phyloP scores from a whole-genome alignment of 2,113 vertebrate genomes.

The Notarius quadriscutis region DNA sequence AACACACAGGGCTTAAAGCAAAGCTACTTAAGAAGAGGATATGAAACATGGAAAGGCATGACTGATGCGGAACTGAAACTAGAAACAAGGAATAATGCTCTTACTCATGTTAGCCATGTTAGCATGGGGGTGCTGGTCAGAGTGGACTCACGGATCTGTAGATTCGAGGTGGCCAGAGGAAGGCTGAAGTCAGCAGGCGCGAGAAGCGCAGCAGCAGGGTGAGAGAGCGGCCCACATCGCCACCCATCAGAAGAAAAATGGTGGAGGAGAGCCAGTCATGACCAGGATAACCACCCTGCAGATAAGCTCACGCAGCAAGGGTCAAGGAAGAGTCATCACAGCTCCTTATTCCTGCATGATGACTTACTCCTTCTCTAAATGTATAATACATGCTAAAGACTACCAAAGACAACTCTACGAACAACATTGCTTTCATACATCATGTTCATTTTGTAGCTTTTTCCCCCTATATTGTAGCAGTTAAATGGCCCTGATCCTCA shows the following conservation, averaged over 20 bases:
- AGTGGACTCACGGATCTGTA: slow-evolving; percentile 82
- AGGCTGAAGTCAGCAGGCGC: slow-evolving; percentile 82
- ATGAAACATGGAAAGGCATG: not conserved
- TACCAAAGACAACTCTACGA: not conserved
- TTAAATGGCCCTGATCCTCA: not conserved
- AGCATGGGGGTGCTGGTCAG: not conserved
- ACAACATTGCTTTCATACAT: not conserved
- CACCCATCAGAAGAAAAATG: slow-evolving; percentile 86
- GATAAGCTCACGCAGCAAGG: slow-evolving; percentile 66
- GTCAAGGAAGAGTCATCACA: slow-evolving; percentile 75
- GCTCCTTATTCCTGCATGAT: not conserved
- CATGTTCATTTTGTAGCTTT: not conserved
- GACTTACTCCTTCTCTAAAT: not conserved
- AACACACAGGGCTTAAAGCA: not conserved
- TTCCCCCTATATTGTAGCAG: not conserved
- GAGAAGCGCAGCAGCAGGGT: slow-evolving; percentile 80
- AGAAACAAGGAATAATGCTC: not conserved
- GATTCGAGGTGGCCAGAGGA: slow-evolving; percentile 86
- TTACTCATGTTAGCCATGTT: not conserved
- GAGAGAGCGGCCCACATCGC: slow-evolving; percentile 77
- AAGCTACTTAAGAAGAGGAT: not conserved
- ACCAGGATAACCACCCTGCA: slow-evolving; percentile 73
- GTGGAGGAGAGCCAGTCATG: slow-evolving; percentile 92
- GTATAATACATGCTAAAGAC: not conserved
- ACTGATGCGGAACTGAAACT: not conserved